Conservation (phyloP, 2,113 vertebrate species). For the Melospiza melodia region DNA sequence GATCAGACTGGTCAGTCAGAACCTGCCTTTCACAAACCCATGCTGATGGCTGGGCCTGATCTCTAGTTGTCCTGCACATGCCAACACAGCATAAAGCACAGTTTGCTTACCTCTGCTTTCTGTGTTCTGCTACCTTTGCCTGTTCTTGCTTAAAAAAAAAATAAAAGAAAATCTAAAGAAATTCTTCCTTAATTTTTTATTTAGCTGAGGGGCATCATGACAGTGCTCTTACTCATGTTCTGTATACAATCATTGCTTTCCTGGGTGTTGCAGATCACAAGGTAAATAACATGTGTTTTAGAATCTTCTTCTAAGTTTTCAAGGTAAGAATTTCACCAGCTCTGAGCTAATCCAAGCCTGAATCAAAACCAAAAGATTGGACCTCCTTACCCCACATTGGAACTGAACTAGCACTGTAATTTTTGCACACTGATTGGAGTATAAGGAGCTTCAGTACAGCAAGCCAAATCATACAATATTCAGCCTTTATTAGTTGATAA, state of each 20-base stretch:
- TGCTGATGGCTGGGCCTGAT: not conserved
- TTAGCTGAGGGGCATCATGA: constrained; percentile 97
- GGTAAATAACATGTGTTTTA: constrained; percentile 70
- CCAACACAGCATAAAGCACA: not conserved
- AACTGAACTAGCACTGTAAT: not conserved
- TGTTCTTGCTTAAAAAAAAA: not conserved
- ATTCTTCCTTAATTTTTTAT: constrained; percentile 75
- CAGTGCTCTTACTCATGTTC: constrained; percentile 93
- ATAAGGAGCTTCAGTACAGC: not conserved
- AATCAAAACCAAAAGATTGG: not conserved
- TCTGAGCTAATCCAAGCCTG: not conserved
- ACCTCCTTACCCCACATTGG: not conserved
- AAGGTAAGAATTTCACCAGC: not conserved
- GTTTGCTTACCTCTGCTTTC: not conserved
- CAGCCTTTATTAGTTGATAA: not conserved
- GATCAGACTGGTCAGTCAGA: not conserved
- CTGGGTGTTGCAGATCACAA: constrained; percentile 97
- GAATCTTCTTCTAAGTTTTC: not conserved
- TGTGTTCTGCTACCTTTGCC: not conserved
- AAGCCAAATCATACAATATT: not conserved
- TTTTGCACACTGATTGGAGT: not conserved
- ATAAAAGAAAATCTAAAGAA: not conserved
- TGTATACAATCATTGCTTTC: constrained; percentile 92
- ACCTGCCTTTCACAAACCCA: not conserved
- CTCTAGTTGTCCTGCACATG: not conserved